phyloP scores from a whole-genome alignment of 2,888 invertebrate genomes.

The Eubasilissa splendida region DNA sequence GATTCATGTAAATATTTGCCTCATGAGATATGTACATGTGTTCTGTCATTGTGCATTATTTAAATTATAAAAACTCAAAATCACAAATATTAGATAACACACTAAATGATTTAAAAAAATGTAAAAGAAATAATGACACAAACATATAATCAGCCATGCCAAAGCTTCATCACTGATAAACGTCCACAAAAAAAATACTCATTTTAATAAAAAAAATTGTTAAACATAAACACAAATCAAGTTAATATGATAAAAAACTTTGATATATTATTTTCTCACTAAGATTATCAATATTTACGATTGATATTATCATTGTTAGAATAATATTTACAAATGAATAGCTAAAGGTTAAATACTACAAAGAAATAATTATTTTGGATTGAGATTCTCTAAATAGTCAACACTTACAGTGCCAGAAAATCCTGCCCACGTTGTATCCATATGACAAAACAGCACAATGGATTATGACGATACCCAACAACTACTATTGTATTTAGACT shows the following conservation, averaged over 20 bases:
- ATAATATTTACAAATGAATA: not conserved
- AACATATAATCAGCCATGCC: too few relatives aligned
- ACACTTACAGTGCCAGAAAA: conserved; percentile 17
- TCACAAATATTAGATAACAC: too few relatives aligned
- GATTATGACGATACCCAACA: too few relatives aligned
- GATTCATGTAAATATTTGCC: too few relatives aligned
- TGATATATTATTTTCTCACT: not conserved
- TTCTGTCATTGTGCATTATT: too few relatives aligned
- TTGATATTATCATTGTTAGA: conserved; percentile 1
- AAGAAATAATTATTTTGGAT: not conserved
- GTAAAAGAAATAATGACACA: too few relatives aligned
- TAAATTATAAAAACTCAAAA: too few relatives aligned
- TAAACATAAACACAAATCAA: not conserved
- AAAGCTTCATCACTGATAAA: too few relatives aligned
- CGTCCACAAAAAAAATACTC: not conserved
- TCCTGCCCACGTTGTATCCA: conserved; percentile 10
- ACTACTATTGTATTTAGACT: too few relatives aligned
- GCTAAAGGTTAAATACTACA: conserved; percentile 16
- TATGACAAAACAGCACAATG: not conserved
- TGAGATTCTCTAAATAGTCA: conserved; percentile 18
- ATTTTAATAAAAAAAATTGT: not conserved
- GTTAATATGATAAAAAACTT: too few relatives aligned
- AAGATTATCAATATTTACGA: not conserved
- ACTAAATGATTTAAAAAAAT: too few relatives aligned
- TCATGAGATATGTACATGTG: too few relatives aligned